phyloP scores from a whole-genome alignment of 1,140 invertebrate species.

The Leptinotarsa defecta region DNA sequence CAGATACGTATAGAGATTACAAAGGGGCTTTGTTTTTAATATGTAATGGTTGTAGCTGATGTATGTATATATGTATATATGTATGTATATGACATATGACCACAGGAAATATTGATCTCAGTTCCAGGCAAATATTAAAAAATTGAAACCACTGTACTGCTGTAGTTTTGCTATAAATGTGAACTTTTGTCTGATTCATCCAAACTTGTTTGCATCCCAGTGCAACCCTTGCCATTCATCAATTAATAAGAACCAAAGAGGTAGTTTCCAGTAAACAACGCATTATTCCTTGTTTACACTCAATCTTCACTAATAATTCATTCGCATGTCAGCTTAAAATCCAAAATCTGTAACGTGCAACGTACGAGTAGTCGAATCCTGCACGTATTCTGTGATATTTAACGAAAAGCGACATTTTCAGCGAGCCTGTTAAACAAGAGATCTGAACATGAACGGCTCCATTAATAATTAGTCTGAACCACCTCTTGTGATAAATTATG shows the following conservation, averaged over 20 bases:
- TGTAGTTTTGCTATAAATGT: too few species aligned
- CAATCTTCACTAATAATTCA: conserved; percentile 16
- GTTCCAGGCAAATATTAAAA: too few species aligned
- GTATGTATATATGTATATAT: too few species aligned
- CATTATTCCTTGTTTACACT: conserved; percentile 15
- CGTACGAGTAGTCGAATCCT: neutral
- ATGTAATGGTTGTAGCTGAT: too few species aligned
- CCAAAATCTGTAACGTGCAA: conserved; percentile 10
- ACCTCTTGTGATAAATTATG: conserved; percentile 45
- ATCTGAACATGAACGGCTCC: conserved; percentile 36
- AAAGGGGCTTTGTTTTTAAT: too few species aligned
- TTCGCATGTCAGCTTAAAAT: conserved; percentile 11
- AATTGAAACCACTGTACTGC: too few species aligned
- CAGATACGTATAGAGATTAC: too few species aligned
- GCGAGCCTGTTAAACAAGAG: conserved; percentile 36
- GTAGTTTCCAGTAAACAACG: conserved; percentile 14
- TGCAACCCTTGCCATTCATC: neutral
- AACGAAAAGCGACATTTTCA: conserved; percentile 20
- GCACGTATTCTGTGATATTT: neutral
- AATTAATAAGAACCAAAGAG: conserved; percentile 12
- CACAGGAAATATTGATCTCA: too few species aligned
- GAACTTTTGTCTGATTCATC: too few species aligned
- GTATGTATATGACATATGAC: too few species aligned
- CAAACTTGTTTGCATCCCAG: too few species aligned
- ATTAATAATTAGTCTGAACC: conserved; percentile 44